Conservation (phyloP, 2,113 vertebrate genomes). For the Sus scrofa region T2T-Sscrofa CM000820.6:43290501-43291000, state of each 20-base stretch:
- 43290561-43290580: not conserved
- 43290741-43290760: not conserved
- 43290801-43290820: not conserved
- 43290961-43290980: constrained; percentile 73
- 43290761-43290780: not conserved
- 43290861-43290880: not conserved
- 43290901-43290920: constrained; percentile 73
- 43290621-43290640: not conserved
- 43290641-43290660: not conserved
- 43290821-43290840: fast-evolving
- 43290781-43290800: not conserved
- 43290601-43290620: not conserved
- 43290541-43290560: not conserved
- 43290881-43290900: constrained; percentile 20
- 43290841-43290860: not conserved
- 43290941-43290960: constrained; percentile 80
- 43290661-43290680: not conserved
- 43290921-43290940: constrained; percentile 80
- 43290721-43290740: not conserved
- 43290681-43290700: not conserved
- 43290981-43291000: constrained; percentile 65
- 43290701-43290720: not conserved
- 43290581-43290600: not conserved
- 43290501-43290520: not conserved
- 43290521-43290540: not conserved